Percentiles rank a stretch among this genome's conserved stretches.
These are phyloP conservation scores for Ciona savignyi DNA, from an alignment of 23 tunicate species.

Conservation along the genomic window DNA sequence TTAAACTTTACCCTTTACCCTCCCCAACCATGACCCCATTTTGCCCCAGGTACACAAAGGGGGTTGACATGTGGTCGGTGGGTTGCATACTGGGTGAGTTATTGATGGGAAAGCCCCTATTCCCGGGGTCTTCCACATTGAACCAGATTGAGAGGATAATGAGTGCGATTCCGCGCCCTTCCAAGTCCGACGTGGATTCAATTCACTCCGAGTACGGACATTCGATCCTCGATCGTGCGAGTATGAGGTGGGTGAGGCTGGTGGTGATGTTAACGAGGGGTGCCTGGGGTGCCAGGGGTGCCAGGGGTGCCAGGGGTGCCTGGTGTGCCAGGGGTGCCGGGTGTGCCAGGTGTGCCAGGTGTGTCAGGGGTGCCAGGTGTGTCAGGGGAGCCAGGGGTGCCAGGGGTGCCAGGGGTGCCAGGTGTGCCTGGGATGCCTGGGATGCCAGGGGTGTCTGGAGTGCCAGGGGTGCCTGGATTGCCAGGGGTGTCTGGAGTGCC, in stretches of 20 bases:
- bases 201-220: conserved; percentile 93
- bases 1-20: no score
- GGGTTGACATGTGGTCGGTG: conserved; percentile 98
- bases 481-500: neutral
- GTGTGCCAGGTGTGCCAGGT: no score
- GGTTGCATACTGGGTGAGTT: conserved; percentile 95
- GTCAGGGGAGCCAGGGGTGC: no score
- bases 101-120: conserved; percentile 84
- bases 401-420: no score
- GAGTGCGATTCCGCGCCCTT: conserved; percentile 78
- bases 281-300: no score
- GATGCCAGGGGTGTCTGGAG: conserved; percentile 1
- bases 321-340: no score
- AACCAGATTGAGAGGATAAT: conserved; percentile 93
- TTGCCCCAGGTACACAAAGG: conserved; percentile 71
- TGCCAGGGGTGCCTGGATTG: no score
- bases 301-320: no score
- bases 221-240: conserved; percentile 82
- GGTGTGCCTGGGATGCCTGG: no score
- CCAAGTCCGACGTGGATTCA: conserved; percentile 75
- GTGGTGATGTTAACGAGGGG: neutral
- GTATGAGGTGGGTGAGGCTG: conserved; percentile 55
- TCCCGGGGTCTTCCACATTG: conserved; percentile 93
- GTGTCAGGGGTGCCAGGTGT: no score
- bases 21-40: neutral